Evolutionary conservation across 2,113 vertebrate genomes (phyloP), one percentile per base, ranked within the genome.

Genomic region (Ictidomys tridecemlineatus): DNA sequence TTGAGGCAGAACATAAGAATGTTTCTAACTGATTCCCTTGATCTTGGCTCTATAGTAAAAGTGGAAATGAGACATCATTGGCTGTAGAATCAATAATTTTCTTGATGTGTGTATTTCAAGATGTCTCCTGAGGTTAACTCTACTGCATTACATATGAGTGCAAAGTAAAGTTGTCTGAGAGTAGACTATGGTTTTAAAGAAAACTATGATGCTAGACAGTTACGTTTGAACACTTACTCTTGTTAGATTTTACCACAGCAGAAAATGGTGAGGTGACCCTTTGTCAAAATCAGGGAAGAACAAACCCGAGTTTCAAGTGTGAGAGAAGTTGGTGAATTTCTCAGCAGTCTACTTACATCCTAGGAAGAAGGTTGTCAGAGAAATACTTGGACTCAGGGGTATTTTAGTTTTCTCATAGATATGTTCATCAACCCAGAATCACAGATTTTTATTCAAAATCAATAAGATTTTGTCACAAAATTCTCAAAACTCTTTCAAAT

Each of bases 361-460:
- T 39, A 4, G 30, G 13, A 39, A 48, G 1, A 20, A 30, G 24
- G 12, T 4, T 8, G n/a, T 51, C 39, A 51, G 20, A 51, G 7
- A 53, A n/a, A 72, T 51, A 0, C 8, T 72, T 18, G 17, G 5
- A 22, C 6, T 70, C 1, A 16, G 20, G 16, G 0, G 0, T 32
- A 4, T 78, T 86, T 79, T 5, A 73, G 9, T 73, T 53, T 51
- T 14, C 22, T 48, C 45, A 28, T n/a, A 45, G 12, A 74, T 82
- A 18, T 51, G 1, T 51, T 63, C 11, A n/a, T 45, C 58, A 78
- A 58, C 10, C 4, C 10, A 61, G 32, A 76, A 85, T 48, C 39
- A 79, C 1, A 17, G 24, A 63, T 39, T 34, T 17, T 70, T 70
- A 18, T 91, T 5, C 73, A 72, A 85, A 26, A 34, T 72, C 72